A percentile compares a stretch with the other conserved stretches of the same genome.
These are phyloP conservation scores for Etia nguti DNA, from an alignment of 2,113 vertebrate genomes.

Conservation along the genomic window DNA sequence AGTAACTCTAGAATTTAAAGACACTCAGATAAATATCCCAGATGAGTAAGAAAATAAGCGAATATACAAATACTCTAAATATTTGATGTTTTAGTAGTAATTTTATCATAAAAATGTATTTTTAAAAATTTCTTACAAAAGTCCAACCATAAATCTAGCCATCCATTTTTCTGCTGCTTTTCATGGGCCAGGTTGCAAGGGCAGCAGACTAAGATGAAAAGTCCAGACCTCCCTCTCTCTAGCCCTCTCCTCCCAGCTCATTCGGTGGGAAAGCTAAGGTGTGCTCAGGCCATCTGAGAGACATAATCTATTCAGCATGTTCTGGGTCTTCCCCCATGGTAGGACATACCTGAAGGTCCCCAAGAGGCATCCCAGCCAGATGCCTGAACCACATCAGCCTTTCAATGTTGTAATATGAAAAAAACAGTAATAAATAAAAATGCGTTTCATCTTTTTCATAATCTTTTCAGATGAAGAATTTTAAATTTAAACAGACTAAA, in stretches of 20 bases:
- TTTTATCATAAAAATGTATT: neutral
- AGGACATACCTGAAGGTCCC: neutral
- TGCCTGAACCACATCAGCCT: neutral
- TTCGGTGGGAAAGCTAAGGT: accelerated
- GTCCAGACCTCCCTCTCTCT: neutral
- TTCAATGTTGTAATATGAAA: neutral
- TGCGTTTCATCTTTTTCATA: neutral
- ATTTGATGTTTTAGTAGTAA: neutral
- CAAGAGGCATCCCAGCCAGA: neutral
- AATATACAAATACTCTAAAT: neutral
- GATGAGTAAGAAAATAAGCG: neutral
- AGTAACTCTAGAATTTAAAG: neutral
- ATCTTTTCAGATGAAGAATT: neutral
- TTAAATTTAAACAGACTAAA: neutral
- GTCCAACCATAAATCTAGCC: neutral
- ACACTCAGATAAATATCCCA: neutral
- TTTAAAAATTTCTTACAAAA: accelerated
- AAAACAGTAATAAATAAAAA: neutral
- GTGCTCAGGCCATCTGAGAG: neutral
- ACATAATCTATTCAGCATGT: neutral
- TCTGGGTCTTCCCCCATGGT: neutral
- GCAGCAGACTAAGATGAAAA: neutral
- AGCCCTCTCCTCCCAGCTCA: neutral
- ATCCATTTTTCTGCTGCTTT: neutral
- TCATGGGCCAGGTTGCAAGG: accelerated